A percentile compares a stretch with the other conserved stretches of the same genome.
These are phyloP conservation scores for Tringa solitaria DNA, from an alignment of 2,113 vertebrate species.

Conservation along the genomic window DNA sequence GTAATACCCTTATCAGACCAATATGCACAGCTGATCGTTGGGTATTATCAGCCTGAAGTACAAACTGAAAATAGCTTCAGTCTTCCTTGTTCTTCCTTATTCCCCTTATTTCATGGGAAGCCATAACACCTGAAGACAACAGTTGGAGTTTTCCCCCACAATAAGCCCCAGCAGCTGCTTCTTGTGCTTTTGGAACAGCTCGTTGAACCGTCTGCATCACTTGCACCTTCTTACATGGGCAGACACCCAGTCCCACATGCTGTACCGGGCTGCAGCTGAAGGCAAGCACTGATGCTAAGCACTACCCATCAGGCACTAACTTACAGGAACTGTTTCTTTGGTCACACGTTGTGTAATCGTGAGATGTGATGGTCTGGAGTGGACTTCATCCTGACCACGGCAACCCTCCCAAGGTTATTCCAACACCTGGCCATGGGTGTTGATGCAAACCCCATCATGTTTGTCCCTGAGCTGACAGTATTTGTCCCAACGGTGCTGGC, in stretches of 20 bases:
- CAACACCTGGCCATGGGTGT: not conserved
- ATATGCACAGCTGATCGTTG: not conserved
- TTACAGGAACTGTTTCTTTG: not conserved
- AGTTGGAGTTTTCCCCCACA: not conserved
- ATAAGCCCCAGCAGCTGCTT: not conserved
- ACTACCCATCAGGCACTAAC: not conserved
- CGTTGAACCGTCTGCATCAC: not conserved
- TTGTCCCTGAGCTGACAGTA: constrained; percentile 6
- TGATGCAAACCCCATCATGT: not conserved
- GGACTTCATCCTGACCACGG: not conserved
- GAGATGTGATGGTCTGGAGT: not conserved
- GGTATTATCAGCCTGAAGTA: not conserved
- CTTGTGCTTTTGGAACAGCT: not conserved
- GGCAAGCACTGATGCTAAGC: not conserved
- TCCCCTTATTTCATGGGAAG: not conserved
- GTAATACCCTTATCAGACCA: not conserved
- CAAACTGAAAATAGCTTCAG: not conserved
- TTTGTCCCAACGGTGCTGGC: not conserved
- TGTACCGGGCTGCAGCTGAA: not conserved
- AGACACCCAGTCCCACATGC: accelerated
- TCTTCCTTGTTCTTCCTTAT: not conserved
- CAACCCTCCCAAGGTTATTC: not conserved
- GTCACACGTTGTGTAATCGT: not conserved
- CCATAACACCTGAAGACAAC: not conserved
- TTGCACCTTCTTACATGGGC: not conserved